phyloP scores from a whole-genome alignment of 2,113 vertebrate species.

The Dicerorhinus sumatrensis region DNA sequence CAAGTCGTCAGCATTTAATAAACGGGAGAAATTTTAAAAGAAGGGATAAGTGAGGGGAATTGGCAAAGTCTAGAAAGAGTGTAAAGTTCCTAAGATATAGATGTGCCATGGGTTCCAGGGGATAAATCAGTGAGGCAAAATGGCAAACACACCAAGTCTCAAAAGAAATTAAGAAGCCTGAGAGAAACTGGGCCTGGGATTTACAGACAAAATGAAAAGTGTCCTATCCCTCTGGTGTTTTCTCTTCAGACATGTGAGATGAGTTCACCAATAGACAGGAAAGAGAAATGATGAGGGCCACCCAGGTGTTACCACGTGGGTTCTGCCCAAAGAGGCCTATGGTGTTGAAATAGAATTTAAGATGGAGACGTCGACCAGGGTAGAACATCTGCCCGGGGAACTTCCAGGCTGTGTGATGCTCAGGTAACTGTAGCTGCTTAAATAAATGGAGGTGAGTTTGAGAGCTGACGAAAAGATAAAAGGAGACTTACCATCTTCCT shows the following conservation, averaged over 20 bases:
- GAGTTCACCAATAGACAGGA: not conserved
- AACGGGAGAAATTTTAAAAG: not conserved
- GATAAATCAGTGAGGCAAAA: not conserved
- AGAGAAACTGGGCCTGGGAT: not conserved
- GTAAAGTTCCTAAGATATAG: not conserved
- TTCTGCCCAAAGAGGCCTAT: not conserved
- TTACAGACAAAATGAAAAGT: not conserved
- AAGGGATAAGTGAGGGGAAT: not conserved
- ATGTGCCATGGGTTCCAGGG: not conserved
- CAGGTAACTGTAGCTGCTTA: not conserved
- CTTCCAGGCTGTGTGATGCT: not conserved
- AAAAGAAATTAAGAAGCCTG: not conserved
- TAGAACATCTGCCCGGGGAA: not conserved
- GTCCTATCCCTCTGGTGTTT: not conserved
- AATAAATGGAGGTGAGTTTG: not conserved
- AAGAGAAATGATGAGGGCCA: not conserved
- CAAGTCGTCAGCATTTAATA: not conserved
- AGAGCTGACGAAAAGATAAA: not conserved
- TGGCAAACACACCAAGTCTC: not conserved
- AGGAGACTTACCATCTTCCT: not conserved
- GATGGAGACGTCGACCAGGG: not conserved
- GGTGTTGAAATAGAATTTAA: not conserved
- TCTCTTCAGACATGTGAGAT: not conserved
- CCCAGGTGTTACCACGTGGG: accelerated
- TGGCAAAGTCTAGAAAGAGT: not conserved